Conservation (phyloP, 2,888 invertebrate genomes). For the Epirrhoe alternata region DNA sequence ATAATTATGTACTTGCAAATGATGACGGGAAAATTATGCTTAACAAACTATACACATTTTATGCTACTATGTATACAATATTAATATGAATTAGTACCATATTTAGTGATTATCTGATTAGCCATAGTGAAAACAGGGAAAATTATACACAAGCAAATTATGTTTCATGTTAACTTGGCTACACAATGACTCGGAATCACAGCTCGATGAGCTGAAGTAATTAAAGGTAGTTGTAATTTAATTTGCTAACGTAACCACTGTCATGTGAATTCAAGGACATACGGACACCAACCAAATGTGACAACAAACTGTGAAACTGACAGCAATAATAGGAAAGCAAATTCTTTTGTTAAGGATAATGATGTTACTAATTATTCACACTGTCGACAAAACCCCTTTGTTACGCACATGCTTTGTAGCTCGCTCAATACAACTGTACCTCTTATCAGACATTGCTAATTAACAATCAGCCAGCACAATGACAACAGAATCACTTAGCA, state of each 20-base stretch:
- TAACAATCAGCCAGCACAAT: conserved; percentile 27
- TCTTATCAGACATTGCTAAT: conserved; percentile 26
- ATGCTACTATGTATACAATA: too few species aligned
- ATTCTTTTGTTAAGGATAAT: conserved; percentile 13
- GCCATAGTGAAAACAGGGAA: neutral
- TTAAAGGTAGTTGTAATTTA: conserved; percentile 22
- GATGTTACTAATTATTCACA: conserved; percentile 9
- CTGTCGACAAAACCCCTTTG: conserved; percentile 17
- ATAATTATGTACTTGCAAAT: too few species aligned
- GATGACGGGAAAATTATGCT: too few species aligned
- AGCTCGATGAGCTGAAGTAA: conserved; percentile 5
- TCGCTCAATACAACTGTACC: conserved; percentile 12
- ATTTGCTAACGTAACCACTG: conserved; percentile 9
- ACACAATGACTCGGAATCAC: conserved; percentile 17
- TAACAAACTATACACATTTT: too few species aligned
- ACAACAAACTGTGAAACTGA: neutral
- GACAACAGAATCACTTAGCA: conserved; percentile 38
- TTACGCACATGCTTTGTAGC: conserved; percentile 15
- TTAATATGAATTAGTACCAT: too few species aligned
- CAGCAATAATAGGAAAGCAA: neutral
- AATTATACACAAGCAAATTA: neutral
- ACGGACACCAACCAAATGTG: neutral
- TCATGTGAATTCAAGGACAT: conserved; percentile 13
- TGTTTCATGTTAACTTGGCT: neutral
- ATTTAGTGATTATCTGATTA: too few species aligned